These are phyloP conservation scores for Rhabditophanes sp. DNA, from an alignment of 2,888 invertebrate genomes.

Conservation along the genomic window DNA sequence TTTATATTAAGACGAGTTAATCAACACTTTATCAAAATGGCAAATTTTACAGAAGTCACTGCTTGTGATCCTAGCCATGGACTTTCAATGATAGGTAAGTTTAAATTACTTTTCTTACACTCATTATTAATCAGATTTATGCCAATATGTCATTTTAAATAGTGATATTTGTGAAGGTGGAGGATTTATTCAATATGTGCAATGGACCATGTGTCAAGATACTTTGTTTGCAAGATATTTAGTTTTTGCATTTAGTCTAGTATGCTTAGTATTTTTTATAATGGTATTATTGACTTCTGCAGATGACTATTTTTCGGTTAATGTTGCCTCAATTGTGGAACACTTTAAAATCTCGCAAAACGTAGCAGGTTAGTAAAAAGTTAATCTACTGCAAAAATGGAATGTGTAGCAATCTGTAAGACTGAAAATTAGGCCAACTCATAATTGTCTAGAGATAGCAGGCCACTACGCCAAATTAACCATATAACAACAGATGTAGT, in stretches of 20 bases:
- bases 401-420: too few relatives aligned
- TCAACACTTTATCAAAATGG: too few relatives aligned
- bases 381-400: slow-evolving; percentile 3
- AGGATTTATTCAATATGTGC: slow-evolving; percentile 26
- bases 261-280: slow-evolving; percentile 17
- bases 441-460: too few relatives aligned
- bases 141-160: slow-evolving; percentile 18
- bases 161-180: slow-evolving; percentile 28
- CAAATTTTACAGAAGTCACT: too few relatives aligned
- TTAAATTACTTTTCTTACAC: too few relatives aligned
- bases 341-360: slow-evolving; percentile 47
- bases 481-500: too few relatives aligned
- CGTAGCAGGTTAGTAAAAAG: slow-evolving; percentile 36
- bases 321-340: slow-evolving; percentile 46
- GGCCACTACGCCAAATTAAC: too few relatives aligned
- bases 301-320: slow-evolving; percentile 44
- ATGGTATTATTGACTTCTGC: slow-evolving; percentile 21
- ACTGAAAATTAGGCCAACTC: too few relatives aligned
- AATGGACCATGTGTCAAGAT: slow-evolving; percentile 19
- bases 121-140: too few relatives aligned
- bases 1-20: too few relatives aligned
- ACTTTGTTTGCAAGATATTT: slow-evolving; percentile 6
- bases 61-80: too few relatives aligned
- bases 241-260: slow-evolving; percentile 14
- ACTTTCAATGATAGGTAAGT: too few relatives aligned